Evolutionary conservation across 1,140 invertebrate genomes (phyloP), one percentile per base, ranked within the genome.

Genomic region (Anastatus disparis): DNA sequence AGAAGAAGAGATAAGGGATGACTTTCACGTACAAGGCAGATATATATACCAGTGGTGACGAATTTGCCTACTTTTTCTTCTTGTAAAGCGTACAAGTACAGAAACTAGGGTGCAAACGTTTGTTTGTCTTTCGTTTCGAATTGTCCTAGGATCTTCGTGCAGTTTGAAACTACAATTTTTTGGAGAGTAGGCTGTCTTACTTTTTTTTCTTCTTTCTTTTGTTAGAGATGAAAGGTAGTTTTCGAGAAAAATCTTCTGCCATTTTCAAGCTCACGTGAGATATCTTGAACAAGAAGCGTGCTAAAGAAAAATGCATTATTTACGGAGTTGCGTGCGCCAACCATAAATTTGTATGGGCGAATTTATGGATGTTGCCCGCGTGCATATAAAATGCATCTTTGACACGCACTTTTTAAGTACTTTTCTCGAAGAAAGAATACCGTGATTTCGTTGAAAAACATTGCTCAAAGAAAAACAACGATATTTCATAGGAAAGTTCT

Each of bases 351-450:
- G 50, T 52, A 55, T 24, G 35, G 31, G 2, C 17, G 15, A 52
- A 65, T 55, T 65, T 52, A 40, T 42, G 15, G 20, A 38, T 24
- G 46, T 44, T 64, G 63, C 48, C n/a, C 26, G 9, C 29, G 20
- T 29, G 29, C 44, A 35, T 63, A 63, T 50, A 63, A 62, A 48
- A 46, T 62, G 46, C 38, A 29, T 40, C 63, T 17, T 53, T 29
- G 48, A 65, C 31, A n/a, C 62, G 44, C 13, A 29, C 29, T 64
- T 64, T 65, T 65, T 65, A 55, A 65, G 48, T 55, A 42, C 26
- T 29, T 52, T 10, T 13, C 17, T 6, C 26, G 22, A 12, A 24
- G 42, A 22, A 46, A 48, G 46, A 48, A 29, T 46, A 46, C 10
- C 9, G 42, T 46, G 42, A 62, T 48, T 31, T 61, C 24, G 13